phyloP scores from a whole-genome alignment of 2,113 vertebrate genomes.

The Tachycineta bicolor region DNA sequence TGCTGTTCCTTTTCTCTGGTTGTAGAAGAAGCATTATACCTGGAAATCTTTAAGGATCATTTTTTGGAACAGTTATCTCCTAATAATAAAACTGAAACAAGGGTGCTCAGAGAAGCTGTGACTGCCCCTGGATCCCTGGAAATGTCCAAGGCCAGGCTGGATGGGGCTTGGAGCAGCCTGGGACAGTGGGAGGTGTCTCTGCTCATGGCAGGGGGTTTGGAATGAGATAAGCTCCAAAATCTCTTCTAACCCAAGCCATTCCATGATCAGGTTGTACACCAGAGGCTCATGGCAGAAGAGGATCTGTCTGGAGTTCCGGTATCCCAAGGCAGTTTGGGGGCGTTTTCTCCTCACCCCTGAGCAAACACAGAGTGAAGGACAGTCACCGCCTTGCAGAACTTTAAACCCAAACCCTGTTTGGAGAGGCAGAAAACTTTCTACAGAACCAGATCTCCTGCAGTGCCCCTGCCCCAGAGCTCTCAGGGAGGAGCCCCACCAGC shows the following conservation, averaged over 20 bases:
- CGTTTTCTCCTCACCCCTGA: background rate
- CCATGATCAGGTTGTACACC: background rate
- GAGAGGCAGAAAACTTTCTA: background rate
- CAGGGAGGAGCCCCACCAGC: background rate
- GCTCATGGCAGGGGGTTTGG: background rate
- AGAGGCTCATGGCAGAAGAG: background rate
- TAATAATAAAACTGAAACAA: background rate
- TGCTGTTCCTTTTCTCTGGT: fast-evolving
- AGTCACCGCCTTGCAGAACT: background rate
- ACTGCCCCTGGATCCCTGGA: background rate
- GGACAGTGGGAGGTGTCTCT: background rate
- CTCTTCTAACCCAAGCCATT: background rate
- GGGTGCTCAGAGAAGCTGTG: background rate
- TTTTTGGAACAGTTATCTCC: background rate
- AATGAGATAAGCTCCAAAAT: background rate
- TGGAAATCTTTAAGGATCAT: background rate
- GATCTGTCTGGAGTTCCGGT: background rate
- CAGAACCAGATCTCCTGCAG: background rate
- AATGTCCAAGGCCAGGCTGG: background rate
- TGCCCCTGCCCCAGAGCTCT: background rate
- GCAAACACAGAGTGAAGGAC: fast-evolving
- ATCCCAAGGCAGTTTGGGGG: fast-evolving
- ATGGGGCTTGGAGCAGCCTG: fast-evolving
- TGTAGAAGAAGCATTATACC: background rate
- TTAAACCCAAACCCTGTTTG: background rate